A percentile compares a stretch with the other conserved stretches of the same genome.
phyloP scores from a whole-genome alignment of 92 coral and sea anemone genomes.

The Nematostella vectensis region DNA sequence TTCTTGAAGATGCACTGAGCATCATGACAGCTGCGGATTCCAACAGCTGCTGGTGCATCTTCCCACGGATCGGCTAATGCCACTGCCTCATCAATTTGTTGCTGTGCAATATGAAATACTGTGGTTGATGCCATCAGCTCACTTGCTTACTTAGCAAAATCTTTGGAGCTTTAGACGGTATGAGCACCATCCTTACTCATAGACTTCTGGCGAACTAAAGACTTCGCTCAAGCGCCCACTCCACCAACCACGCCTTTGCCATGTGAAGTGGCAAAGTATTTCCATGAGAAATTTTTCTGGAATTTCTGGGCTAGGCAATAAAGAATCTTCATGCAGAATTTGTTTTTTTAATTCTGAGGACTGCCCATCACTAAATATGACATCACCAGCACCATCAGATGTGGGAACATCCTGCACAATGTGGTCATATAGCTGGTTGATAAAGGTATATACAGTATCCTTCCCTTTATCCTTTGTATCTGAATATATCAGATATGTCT shows the following conservation, averaged over 20 bases:
- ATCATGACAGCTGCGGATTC: constrained; percentile 30
- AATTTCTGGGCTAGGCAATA: constrained; percentile 17
- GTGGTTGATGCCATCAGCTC: constrained; percentile 28
- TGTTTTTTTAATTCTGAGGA: constrained; percentile 38
- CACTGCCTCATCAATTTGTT: constrained; percentile 14
- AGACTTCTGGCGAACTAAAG: too few species aligned
- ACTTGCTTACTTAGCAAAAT: constrained; percentile 28
- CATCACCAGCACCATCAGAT: too few species aligned
- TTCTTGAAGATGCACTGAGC: constrained; percentile 30
- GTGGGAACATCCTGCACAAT: constrained; percentile 22
- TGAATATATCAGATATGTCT: constrained; percentile 25
- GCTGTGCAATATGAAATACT: constrained; percentile 18
- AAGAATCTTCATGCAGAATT: constrained; percentile 28
- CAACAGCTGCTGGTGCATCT: constrained; percentile 27
- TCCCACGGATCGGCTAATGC: constrained; percentile 22
- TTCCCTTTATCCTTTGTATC: constrained; percentile 31
- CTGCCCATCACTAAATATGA: constrained; percentile 19
- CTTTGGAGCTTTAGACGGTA: constrained; percentile 24
- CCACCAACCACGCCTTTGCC: too few species aligned
- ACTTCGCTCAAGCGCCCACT: too few species aligned
- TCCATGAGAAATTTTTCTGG: constrained; percentile 36
- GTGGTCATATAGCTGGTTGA: constrained; percentile 18
- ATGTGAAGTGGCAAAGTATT: too few species aligned
- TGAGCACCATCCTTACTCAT: constrained; percentile 20
- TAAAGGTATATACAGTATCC: constrained; percentile 26